Conservation (phyloP, 1,140 invertebrate genomes). For the Asobara japonica region DNA sequence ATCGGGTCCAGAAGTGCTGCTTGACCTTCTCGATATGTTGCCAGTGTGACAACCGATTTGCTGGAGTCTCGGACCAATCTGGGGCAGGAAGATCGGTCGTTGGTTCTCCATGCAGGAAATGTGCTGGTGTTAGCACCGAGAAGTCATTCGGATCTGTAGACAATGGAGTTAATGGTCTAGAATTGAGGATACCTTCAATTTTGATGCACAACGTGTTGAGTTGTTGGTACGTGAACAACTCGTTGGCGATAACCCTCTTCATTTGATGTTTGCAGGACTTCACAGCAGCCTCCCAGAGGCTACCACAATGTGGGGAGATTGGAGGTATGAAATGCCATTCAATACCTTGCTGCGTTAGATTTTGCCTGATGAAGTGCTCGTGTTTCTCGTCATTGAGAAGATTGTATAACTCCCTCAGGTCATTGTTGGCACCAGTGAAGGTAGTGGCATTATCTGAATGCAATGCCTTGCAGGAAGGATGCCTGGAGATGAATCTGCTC, state of each 20-base stretch:
- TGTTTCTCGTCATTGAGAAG: neutral
- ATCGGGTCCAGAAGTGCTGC: slow-evolving; percentile 22
- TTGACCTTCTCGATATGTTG: slow-evolving; percentile 25
- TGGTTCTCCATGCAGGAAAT: slow-evolving; percentile 48
- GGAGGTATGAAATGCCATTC: neutral
- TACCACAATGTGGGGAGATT: slow-evolving; percentile 44
- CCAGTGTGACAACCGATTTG: slow-evolving; percentile 34
- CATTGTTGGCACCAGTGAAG: slow-evolving; percentile 29
- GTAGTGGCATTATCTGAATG: slow-evolving; percentile 35
- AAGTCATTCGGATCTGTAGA: slow-evolving; percentile 37
- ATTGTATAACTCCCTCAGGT: neutral
- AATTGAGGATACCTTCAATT: slow-evolving; percentile 45
- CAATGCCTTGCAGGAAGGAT: slow-evolving; percentile 30
- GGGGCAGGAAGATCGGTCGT: slow-evolving; percentile 34
- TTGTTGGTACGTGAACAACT: slow-evolving; percentile 41
- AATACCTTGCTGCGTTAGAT: neutral
- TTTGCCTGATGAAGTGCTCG: neutral
- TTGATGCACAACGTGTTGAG: slow-evolving; percentile 35
- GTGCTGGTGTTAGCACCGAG: slow-evolving; percentile 40
- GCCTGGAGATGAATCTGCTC: slow-evolving; percentile 40
- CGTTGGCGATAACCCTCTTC: slow-evolving; percentile 11
- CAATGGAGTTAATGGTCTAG: slow-evolving; percentile 37
- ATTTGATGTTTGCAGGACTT: slow-evolving; percentile 37
- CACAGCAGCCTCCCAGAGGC: slow-evolving; percentile 44
- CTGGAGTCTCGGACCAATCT: neutral